These are phyloP conservation scores for Sycophaga agraensis DNA, from an alignment of 1,140 invertebrate genomes.

Conservation along the genomic window DNA sequence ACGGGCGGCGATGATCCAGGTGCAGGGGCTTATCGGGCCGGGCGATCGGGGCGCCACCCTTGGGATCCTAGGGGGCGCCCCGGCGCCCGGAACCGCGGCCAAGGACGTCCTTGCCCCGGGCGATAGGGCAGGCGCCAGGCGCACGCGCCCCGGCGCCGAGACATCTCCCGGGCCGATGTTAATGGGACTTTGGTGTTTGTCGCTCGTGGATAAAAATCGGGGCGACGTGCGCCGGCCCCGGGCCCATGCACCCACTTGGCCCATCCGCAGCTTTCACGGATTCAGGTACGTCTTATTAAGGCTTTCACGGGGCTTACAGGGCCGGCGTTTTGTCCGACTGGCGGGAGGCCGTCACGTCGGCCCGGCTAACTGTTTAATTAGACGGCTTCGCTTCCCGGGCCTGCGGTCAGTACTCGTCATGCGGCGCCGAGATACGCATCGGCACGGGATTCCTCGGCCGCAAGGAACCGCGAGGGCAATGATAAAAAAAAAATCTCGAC, in stretches of 20 bases:
- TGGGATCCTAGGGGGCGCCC: conserved; percentile 7
- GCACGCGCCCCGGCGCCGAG: conserved; percentile 9
- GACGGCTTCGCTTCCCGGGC: no score
- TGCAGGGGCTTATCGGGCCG: conserved; percentile 10
- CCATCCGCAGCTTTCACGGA: neutral
- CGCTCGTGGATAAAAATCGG: conserved; percentile 18
- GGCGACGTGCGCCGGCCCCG: neutral
- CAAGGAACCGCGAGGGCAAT: no score
- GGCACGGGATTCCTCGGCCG: no score
- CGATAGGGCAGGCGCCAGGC: conserved; percentile 17
- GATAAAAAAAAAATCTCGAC: no score
- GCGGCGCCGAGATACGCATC: no score
- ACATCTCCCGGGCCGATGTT: conserved; percentile 2
- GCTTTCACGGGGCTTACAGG: neutral
- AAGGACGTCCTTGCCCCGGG: neutral
- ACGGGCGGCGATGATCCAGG: neutral
- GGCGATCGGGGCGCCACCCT: conserved; percentile 16
- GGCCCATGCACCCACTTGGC: no score
- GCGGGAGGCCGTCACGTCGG: neutral
- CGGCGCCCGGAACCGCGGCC: no score
- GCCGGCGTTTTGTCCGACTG: neutral
- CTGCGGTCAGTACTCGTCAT: no score
- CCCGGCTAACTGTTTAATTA: no score
- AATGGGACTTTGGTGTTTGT: conserved; percentile 27
- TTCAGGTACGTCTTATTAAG: conserved; percentile 13